Percentiles rank a stretch among this genome's conserved stretches.
Conservation (phyloP, 1,140 invertebrate genomes). For the Bicyclus anynana region DNA sequence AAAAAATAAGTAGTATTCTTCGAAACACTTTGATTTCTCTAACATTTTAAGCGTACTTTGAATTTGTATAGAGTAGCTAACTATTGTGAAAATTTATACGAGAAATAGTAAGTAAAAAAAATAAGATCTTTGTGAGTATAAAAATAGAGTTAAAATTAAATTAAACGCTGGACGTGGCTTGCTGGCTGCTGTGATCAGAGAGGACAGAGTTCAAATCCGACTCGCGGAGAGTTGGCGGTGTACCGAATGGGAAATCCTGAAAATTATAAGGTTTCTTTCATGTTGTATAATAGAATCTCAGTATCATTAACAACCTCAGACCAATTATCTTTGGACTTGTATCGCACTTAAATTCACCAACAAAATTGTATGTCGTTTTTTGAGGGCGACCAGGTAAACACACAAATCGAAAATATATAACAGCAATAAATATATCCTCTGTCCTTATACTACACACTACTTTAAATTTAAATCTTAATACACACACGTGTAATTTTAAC, state of each 20-base stretch:
- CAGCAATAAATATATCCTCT: no score
- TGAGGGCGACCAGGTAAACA: no score
- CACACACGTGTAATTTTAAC: no score
- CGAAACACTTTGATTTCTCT: not conserved
- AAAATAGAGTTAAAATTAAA: constrained; percentile 17
- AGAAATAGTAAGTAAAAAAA: not conserved
- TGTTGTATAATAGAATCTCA: no score
- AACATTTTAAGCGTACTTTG: not conserved
- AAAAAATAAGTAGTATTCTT: not conserved
- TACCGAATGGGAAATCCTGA: constrained; percentile 68
- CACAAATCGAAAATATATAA: no score
- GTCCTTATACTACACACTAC: no score
- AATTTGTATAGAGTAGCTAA: not conserved
- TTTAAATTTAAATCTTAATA: no score
- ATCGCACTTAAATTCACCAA: no score
- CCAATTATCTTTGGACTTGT: no score
- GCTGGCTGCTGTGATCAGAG: constrained; percentile 74
- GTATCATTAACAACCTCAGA: no score
- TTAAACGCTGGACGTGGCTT: constrained; percentile 40
- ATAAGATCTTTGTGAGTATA: constrained; percentile 1
- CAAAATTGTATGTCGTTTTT: no score
- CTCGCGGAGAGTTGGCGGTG: constrained; percentile 66
- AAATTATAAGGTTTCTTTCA: constrained; percentile 6
- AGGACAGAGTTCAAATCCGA: constrained; percentile 67
- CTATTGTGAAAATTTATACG: not conserved